Evolutionary conservation across 2,797 vertebrate genomes (phyloP), one percentile per base, ranked within the genome.

Genomic region (Anableps anableps): DNA sequence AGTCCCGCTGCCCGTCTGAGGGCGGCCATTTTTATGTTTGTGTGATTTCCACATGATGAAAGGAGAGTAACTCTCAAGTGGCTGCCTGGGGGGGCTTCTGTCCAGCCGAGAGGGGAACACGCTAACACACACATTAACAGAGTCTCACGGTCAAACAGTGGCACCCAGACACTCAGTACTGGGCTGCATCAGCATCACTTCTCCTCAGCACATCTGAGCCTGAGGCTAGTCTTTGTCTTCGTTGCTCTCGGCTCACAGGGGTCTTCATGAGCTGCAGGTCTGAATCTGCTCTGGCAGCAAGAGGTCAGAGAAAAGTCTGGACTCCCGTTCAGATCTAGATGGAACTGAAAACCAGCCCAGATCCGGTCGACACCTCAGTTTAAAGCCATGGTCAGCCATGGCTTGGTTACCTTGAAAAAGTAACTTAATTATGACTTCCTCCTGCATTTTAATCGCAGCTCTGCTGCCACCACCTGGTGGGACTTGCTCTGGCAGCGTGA

Each of bases 221-320:
- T 85, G 60, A 58, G 90, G 91, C 88, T 88, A 0, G 62, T 85
- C 82, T 91, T 88, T 26, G 79, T 89, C 86, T 90, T 75, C n/a
- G 53, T 80, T 77, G 80, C 85, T 79, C 83, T 83, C 77, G 75
- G 77, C 85, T 68, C 21, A 79, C 48, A 77, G 34, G 77, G 72
- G 72, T 80, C 83, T 80, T 84, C 85, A 85, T 82, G 68, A 92
- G 87, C 87, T n/a, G n/a, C n/a, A n/a, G n/a, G n/a, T n/a, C n/a
- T n/a, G n/a, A n/a, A n/a, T n/a, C n/a, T n/a, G n/a, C n/a, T n/a
- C n/a, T 89, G 86, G 86, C 88, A 87, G 88, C 80, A 66, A 55
- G 62, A 78, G 76, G 74, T n/a, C 34, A 34, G 78, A 81, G 72
- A 72, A 72, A 85, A 74, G 74, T 53, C 36, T 47, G 7, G 13